A percentile compares a stretch with the other conserved stretches of the same genome.
These are phyloP conservation scores for Pammene fasciana DNA, from an alignment of 2,888 invertebrate genomes.

Conservation along the genomic window DNA sequence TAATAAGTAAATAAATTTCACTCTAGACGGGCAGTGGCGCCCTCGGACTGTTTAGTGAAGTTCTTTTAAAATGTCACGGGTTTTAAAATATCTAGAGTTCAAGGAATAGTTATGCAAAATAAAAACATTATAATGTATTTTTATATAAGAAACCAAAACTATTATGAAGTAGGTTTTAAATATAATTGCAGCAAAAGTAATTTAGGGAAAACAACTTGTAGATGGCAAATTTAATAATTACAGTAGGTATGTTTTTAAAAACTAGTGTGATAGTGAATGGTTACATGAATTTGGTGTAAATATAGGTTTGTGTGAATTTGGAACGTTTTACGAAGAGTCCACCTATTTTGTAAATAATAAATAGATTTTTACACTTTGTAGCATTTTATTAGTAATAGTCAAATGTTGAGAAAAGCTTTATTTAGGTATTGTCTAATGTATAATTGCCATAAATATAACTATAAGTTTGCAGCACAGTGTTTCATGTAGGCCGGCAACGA, in stretches of 20 bases:
- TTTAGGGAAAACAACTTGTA: slow-evolving; percentile 19
- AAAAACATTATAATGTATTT: slow-evolving; percentile 58
- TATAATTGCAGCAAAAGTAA: slow-evolving; percentile 31
- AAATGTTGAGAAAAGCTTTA: slow-evolving; percentile 73
- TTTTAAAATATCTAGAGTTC: slow-evolving; percentile 20
- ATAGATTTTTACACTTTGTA: slow-evolving; percentile 78
- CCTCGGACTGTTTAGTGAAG: neutral
- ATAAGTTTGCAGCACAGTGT: slow-evolving; percentile 45
- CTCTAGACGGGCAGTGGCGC: neutral
- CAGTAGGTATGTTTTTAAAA: slow-evolving; percentile 26
- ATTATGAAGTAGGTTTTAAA: slow-evolving; percentile 43
- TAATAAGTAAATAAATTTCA: neutral
- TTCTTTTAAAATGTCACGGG: slow-evolving; percentile 16
- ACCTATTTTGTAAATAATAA: slow-evolving; percentile 81
- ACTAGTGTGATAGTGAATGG: slow-evolving; percentile 43
- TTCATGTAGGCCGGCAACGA: slow-evolving; percentile 33
- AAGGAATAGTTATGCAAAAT: slow-evolving; percentile 36
- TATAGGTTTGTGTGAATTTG: slow-evolving; percentile 73
- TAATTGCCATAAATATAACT: slow-evolving; percentile 67
- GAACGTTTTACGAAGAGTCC: slow-evolving; percentile 80
- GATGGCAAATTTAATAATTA: slow-evolving; percentile 28
- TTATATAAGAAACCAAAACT: slow-evolving; percentile 69
- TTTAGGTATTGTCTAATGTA: slow-evolving; percentile 69
- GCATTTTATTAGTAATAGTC: slow-evolving; percentile 58
- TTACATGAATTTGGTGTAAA: slow-evolving; percentile 52